A percentile compares a stretch with the other conserved stretches of the same genome.
Evolutionary conservation across 2,888 invertebrate genomes (phyloP).

Genomic region (Drosophila barbarae): DNA sequence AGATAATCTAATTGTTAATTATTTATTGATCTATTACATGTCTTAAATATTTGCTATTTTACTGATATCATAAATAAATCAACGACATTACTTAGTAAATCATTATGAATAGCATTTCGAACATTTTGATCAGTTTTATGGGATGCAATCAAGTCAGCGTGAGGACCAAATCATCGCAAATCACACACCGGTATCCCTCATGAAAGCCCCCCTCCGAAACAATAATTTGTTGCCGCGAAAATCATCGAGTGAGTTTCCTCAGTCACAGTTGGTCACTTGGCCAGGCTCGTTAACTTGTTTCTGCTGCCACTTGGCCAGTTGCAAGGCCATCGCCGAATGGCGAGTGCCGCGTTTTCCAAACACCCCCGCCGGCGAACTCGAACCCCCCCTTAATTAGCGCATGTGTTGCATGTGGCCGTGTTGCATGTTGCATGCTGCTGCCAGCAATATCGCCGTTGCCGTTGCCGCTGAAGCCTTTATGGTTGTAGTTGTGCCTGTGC

Average conservation of each 20-base stretch:
- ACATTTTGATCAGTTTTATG: conserved; percentile 10
- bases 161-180: conserved; percentile 27
- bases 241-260: conserved; percentile 30
- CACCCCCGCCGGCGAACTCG: conserved; percentile 23
- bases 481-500: conserved; percentile 15
- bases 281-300: conserved; percentile 43
- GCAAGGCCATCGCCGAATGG: conserved; percentile 34
- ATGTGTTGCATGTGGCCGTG: conserved; percentile 42
- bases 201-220: conserved; percentile 14
- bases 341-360: conserved; percentile 19
- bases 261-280: conserved; percentile 47
- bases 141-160: conserved; percentile 14
- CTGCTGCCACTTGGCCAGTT: conserved; percentile 14
- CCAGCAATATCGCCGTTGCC: conserved; percentile 25
- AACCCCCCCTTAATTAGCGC: conserved; percentile 61
- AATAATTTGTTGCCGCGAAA: conserved; percentile 17
- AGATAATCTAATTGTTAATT: neutral
- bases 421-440: conserved; percentile 51
- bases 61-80: neutral
- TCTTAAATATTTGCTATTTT: too few relatives aligned
- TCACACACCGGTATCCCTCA: conserved; percentile 15
- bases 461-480: neutral
- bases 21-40: too few relatives aligned
- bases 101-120: neutral
- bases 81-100: neutral